Evolutionary conservation across 2,888 invertebrate species (phyloP), one percentile per base, ranked within the genome.

Genomic region (Nebria brevicollis): DNA sequence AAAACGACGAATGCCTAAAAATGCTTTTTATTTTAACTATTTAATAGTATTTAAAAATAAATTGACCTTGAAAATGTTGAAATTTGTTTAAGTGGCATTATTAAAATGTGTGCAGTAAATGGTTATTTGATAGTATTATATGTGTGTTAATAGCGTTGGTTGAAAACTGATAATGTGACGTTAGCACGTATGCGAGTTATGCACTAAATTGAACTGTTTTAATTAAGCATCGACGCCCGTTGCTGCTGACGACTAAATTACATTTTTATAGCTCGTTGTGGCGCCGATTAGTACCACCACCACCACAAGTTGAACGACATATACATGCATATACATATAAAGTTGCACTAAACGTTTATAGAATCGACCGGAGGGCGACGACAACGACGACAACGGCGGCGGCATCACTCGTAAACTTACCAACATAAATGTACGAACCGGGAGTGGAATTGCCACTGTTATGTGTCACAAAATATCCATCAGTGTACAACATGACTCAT

Each of bases 201-300:
- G 78, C 74, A 83, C 82, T 84, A 82, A 82, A 84, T 84, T 82
- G 83, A 84, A 76, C 83, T 65, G 82, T 84, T 78, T 84, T 84
- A 84, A 84, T 84, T 84, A 84, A 84, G 84, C 84, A 84, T 83
- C 83, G 77, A 54, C 68, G 70, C 68, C 42, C 66, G 66, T 34
- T 72, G 66, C 73, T 25, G 82, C 82, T 82, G 83, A 82, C 83
- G 83, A 81, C 82, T 83, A 84, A 83, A 84, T 84, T 84, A 82
- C 84, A 83, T 84, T 84, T 84, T 84, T 84, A 84, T 84, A 72
- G 83, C 78, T 74, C 81, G 82, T 82, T 83, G 83, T 82, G 83
- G 83, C 83, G 77, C 80, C 83, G 82, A 82, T 84, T 83, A 83
- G 81, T 80, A 70, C 75, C 72, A 64, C 78, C 70, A 54, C 54